phyloP scores from a whole-genome alignment of 1,140 invertebrate genomes.

The Dreissena rostriformis region DNA sequence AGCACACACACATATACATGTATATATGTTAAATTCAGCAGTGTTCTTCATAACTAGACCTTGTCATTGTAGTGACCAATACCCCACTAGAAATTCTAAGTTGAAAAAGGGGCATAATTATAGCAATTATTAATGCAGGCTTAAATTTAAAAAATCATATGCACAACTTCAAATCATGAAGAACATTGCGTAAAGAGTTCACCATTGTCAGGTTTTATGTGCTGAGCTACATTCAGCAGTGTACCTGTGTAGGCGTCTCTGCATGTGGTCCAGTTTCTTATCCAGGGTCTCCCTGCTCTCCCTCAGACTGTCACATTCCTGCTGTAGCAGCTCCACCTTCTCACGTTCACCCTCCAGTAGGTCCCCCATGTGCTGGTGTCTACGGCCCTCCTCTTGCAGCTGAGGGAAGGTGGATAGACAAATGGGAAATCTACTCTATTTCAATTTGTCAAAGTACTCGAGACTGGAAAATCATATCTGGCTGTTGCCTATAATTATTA shows the following conservation, averaged over 20 bases:
- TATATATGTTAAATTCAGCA: too few relatives aligned
- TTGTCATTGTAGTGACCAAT: neutral
- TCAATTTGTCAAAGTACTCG: too few relatives aligned
- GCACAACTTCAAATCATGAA: too few relatives aligned
- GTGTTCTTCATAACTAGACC: neutral
- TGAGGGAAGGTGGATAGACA: neutral
- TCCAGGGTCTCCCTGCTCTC: slow-evolving; percentile 66
- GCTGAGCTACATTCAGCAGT: slow-evolving; percentile 73
- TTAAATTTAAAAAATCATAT: too few relatives aligned
- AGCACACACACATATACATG: too few relatives aligned
- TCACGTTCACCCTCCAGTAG: slow-evolving; percentile 67
- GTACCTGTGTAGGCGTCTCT: slow-evolving; percentile 71
- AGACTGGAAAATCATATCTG: too few relatives aligned
- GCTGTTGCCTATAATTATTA: too few relatives aligned
- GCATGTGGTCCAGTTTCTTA: slow-evolving; percentile 67
- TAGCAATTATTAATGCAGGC: too few relatives aligned
- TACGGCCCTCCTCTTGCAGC: neutral
- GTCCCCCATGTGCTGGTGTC: slow-evolving; percentile 63
- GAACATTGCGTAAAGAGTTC: too few relatives aligned
- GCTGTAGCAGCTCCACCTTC: slow-evolving; percentile 62
- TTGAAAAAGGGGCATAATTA: neutral
- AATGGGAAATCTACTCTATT: neutral
- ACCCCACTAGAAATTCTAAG: neutral
- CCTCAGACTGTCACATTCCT: slow-evolving; percentile 71
- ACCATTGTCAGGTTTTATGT: too few relatives aligned